Evolutionary conservation across 2,797 vertebrate species (phyloP), one percentile per base, ranked within the genome.

Genomic region (Benthosema pterotum): DNA sequence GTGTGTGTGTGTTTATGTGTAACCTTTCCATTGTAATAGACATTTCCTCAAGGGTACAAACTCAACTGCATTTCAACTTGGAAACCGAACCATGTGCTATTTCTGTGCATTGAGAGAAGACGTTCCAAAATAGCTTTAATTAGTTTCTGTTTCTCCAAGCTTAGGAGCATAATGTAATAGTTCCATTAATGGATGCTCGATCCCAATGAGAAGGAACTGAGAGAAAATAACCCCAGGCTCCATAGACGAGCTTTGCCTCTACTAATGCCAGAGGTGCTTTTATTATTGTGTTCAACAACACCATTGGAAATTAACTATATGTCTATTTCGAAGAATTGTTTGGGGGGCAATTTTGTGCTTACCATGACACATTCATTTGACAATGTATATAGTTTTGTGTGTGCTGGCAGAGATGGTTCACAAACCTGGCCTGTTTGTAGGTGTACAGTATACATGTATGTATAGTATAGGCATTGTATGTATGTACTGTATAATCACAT

Each of bases 141-240:
- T 84, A 89, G 72, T 78, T 83, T 84, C 77, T 75, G 69, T 72
- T 69, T 83, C 72, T 77, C 74, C 58, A 18, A 74, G 74, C 72
- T 82, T 60, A 85, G 72, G 72, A 87, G 74, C 71, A 73, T 63
- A 60, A n/a, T 75, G 79, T 87, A 79, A 89, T 88, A 77, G 78
- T 77, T 82, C 78, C 52, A 71, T 75, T 86, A 87, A 83, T 86
- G 78, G 78, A 67, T 68, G 65, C 83, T 87, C 60, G 69, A 76
- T 79, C 75, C 71, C 63, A 55, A 75, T 3, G 63, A 75, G 59
- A 60, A 77, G 59, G 67, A 71, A 67, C 69, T 5, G 17, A 87
- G 60, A 86, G 65, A 57, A 74, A 74, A 80, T 63, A 66, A 75
- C 83, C 74, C 55, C 46, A 1, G 65, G 83, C 77, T 60, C 60